phyloP scores from a whole-genome alignment of 2,797 vertebrate genomes.

The Cynodonichthys magdalenae region DNA sequence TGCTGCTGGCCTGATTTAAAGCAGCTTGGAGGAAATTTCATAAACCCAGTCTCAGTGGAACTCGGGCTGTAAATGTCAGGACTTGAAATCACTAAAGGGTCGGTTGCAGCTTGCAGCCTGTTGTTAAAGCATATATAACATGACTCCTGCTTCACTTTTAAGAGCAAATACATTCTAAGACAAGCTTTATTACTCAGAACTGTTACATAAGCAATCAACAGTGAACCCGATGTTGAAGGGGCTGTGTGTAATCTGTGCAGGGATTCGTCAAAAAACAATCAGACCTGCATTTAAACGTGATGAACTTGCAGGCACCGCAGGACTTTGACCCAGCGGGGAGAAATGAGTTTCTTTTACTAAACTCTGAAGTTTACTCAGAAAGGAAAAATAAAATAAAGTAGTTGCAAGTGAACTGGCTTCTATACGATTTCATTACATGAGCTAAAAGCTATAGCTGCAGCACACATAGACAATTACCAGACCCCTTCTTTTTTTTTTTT shows the following conservation, averaged over 20 bases:
- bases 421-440: conserved; percentile 57
- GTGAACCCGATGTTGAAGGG: conserved; percentile 45
- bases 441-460: conserved; percentile 65
- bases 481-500: conserved; percentile 45
- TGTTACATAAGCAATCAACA: conserved; percentile 47
- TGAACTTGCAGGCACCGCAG: conserved; percentile 39
- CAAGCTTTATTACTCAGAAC: conserved; percentile 49
- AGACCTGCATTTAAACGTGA: conserved; percentile 33
- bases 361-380: conserved; percentile 37
- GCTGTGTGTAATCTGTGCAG: conserved; percentile 20
- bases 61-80: conserved; percentile 15
- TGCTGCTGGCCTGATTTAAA: conserved; percentile 8
- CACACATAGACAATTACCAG: conserved; percentile 67
- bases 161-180: conserved; percentile 62
- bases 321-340: conserved; percentile 45
- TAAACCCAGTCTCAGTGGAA: conserved; percentile 2
- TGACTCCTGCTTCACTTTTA: conserved; percentile 52
- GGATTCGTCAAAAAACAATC: conserved; percentile 45
- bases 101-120: conserved; percentile 29
- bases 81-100: conserved; percentile 32
- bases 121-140: conserved; percentile 44
- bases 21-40: background rate
- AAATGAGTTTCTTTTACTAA: conserved; percentile 44
- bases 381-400: background rate
- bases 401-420: conserved; percentile 37